Conservation (phyloP, 1,140 invertebrate species). For the Doryteuthis pealeii region DNA sequence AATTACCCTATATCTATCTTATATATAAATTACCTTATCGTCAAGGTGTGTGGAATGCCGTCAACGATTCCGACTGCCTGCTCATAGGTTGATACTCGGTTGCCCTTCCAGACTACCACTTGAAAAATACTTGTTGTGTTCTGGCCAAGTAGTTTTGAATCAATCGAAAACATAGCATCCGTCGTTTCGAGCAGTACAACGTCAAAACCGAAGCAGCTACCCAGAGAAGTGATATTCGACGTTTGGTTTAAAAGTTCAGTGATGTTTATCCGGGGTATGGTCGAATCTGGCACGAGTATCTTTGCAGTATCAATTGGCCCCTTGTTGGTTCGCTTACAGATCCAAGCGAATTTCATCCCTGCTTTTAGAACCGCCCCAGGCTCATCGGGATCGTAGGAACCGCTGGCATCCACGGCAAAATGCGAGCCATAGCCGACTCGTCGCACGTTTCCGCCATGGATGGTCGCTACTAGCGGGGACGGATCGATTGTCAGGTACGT, state of each 20-base stretch:
- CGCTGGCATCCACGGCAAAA: slow-evolving; percentile 27
- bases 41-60: slow-evolving; percentile 29
- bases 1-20: too few relatives aligned
- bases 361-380: slow-evolving; percentile 15
- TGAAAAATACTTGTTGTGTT: slow-evolving; percentile 30
- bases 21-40: slow-evolving; percentile 34
- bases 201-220: slow-evolving; percentile 37
- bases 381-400: slow-evolving; percentile 35
- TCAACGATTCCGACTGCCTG: slow-evolving; percentile 30
- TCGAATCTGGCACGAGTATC: too few relatives aligned
- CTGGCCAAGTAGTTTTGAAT: slow-evolving; percentile 26
- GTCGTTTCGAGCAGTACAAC: slow-evolving; percentile 19
- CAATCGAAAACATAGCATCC: slow-evolving; percentile 15
- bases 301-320: too few relatives aligned
- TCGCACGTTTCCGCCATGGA: slow-evolving; percentile 30
- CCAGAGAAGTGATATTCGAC: too few relatives aligned
- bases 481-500: slow-evolving; percentile 30
- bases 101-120: slow-evolving; percentile 25
- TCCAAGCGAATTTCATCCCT: slow-evolving; percentile 30
- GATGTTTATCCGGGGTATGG: too few relatives aligned
- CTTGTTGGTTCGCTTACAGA: slow-evolving; percentile 15
- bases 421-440: slow-evolving; percentile 33
- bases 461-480: slow-evolving; percentile 25
- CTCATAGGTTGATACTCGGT: slow-evolving; percentile 18
- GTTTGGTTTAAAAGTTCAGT: too few relatives aligned